phyloP scores from a whole-genome alignment of 2,797 vertebrate species.

The Catostomus latipinnis region DNA sequence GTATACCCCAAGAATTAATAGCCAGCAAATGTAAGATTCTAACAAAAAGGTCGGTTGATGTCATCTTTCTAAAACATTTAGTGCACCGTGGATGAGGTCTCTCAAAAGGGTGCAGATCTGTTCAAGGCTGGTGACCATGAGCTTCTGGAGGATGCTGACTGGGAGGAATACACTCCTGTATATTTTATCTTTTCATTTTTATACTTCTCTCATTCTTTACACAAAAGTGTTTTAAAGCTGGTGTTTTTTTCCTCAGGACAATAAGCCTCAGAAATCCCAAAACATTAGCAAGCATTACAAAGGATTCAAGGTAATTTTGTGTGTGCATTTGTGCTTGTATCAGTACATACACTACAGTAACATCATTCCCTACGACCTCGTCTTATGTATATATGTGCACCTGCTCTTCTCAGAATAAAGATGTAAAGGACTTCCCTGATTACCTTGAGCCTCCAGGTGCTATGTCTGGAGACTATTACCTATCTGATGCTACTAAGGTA shows the following conservation, averaged over 20 bases:
- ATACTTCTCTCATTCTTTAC: not conserved
- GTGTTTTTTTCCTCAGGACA: slow-evolving; percentile 50
- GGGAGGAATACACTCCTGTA: slow-evolving; percentile 42
- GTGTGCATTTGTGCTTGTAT: not conserved
- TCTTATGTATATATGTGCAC: not conserved
- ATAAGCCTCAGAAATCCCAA: slow-evolving; percentile 63
- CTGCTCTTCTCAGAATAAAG: slow-evolving; percentile 59
- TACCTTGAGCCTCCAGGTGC: slow-evolving; percentile 62
- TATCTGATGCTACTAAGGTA: slow-evolving; percentile 77
- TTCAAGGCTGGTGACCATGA: slow-evolving; percentile 27
- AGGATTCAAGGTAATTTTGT: slow-evolving; percentile 59
- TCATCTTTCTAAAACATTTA: not conserved
- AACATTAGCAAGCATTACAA: slow-evolving; percentile 32
- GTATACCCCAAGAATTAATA: too few species aligned
- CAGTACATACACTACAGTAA: not conserved
- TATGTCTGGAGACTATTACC: slow-evolving; percentile 55
- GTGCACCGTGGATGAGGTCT: not conserved
- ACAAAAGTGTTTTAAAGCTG: too few species aligned
- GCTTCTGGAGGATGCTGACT: not conserved
- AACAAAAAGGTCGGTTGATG: not conserved
- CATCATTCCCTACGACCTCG: not conserved
- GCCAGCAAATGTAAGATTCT: not conserved
- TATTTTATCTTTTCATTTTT: not conserved
- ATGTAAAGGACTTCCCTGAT: not conserved
- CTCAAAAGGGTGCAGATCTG: slow-evolving; percentile 39